Conservation (phyloP, 2,888 invertebrate species). For the Carterocephalus palaemon region DNA sequence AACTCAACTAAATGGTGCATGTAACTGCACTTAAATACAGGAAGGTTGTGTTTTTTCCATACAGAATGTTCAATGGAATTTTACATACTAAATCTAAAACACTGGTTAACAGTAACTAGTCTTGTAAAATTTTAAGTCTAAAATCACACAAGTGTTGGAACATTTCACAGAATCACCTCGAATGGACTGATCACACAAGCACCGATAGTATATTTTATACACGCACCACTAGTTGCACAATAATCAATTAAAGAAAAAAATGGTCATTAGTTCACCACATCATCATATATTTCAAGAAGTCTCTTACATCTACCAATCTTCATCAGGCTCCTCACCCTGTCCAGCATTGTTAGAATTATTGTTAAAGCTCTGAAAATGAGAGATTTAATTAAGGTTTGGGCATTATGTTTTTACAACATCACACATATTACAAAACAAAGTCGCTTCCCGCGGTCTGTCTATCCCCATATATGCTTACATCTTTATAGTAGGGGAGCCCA, state of each 20-base stretch:
- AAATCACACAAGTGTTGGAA: constrained; percentile 3
- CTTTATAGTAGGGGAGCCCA: too few species aligned
- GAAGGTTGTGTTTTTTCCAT: neutral
- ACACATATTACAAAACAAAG: too few species aligned
- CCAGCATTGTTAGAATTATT: constrained; percentile 43
- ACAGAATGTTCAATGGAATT: neutral
- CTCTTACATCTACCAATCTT: constrained; percentile 70
- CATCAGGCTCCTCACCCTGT: constrained; percentile 71
- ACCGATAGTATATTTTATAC: constrained; percentile 50
- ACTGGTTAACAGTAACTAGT: constrained; percentile 48
- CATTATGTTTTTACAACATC: too few species aligned
- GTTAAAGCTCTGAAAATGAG: constrained; percentile 57
- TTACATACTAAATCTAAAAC: constrained; percentile 36
- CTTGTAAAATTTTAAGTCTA: constrained; percentile 31
- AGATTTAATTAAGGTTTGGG: neutral
- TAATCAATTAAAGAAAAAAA: constrained; percentile 33
- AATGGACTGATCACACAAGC: constrained; percentile 43
- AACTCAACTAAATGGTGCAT: constrained; percentile 59
- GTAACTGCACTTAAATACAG: constrained; percentile 26
- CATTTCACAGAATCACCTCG: constrained; percentile 11
- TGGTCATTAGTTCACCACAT: constrained; percentile 31
- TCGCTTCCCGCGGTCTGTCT: too few species aligned
- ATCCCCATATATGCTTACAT: too few species aligned
- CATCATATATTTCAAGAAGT: constrained; percentile 46
- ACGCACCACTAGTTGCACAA: constrained; percentile 53